phyloP scores from a whole-genome alignment of 2,113 vertebrate species.

The Colistium nudipinnis region DNA sequence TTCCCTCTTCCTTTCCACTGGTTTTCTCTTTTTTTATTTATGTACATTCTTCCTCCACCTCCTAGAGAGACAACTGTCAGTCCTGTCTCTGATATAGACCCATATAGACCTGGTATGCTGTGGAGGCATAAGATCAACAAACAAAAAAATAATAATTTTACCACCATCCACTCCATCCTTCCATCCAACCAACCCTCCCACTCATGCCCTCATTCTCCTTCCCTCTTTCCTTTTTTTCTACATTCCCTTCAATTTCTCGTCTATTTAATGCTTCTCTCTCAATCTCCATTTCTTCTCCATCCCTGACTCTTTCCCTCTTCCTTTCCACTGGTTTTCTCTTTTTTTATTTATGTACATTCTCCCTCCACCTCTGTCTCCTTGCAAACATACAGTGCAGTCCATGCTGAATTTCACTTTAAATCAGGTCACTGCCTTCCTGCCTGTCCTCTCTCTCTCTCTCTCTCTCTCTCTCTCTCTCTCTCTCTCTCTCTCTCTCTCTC shows the following conservation, averaged over 20 bases:
- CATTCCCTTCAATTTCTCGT: constrained; percentile 20
- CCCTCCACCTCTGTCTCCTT: constrained; percentile 54
- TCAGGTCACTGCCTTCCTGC: constrained; percentile 81
- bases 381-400: constrained; percentile 81
- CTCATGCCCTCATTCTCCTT: constrained; percentile 32
- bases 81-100: too few species aligned
- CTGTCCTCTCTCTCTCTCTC: constrained; percentile 46
- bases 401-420: constrained; percentile 86
- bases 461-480: constrained; percentile 28
- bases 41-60: constrained; percentile 38
- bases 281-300: constrained; percentile 51
- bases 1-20: constrained; percentile 18
- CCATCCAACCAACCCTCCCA: constrained; percentile 8
- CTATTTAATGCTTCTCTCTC: constrained; percentile 56
- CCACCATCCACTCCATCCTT: not conserved
- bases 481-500: constrained; percentile 47
- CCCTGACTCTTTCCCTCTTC: constrained; percentile 18
- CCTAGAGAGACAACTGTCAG: too few species aligned
- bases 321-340: constrained; percentile 32
- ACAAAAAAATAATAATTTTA: too few species aligned
- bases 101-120: too few species aligned
- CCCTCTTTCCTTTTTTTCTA: constrained; percentile 34
- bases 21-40: constrained; percentile 17
- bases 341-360: constrained; percentile 1
- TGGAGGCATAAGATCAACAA: too few species aligned